Base-by-base conservation (phyloP, 2,888 invertebrate species). In the Erynnis tages region DNA sequence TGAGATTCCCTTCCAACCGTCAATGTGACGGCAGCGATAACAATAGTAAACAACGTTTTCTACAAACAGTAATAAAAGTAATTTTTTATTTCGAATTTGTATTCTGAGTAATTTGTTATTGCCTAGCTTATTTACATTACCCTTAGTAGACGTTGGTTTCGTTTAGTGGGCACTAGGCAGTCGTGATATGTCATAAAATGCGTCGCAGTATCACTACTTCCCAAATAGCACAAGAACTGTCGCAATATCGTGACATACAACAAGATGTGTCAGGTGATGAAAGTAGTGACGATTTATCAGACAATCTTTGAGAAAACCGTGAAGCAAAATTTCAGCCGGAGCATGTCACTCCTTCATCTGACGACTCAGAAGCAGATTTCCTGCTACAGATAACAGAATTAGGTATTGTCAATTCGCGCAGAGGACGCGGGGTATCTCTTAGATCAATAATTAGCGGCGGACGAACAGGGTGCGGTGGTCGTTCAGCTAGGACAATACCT, bases 291-390 rank as follows among this genome's bases (percentile, higher is more conserved):
- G 32, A 32, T 29, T 10, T 29, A 29, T 10, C 29, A 29, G 29
- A 29, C 29, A 29, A 10, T 29, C 10, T 48, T 48, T 35, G 43
- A 48, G 49, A 49, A 43, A 54, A 43, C 54, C 48, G 48, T 54
- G 49, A 54, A 49, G 49, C 50, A 41, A 50, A 54, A 46, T 50
- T 43, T 54, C 50, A 50, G 46, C 50, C 46, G 41, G 50, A 49
- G 45, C 49, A 44, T 34, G 45, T 54, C 49, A 50, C 49, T 45
- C 50, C 54, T 54, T 54, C 54, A 45, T 54, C 54, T 38, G 54
- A 54, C 37, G 54, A 54, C 38, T 49, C 49, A 38, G 48, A 54
- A 23, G 44, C 37, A 54, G 54, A 54, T 54, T 44, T 41, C 44
- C 35, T 34, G 40, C 23, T 40, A n/a, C 10, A 21, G n/a, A 47